These are phyloP conservation scores for Drosophila rellima DNA, from an alignment of 2,888 invertebrate genomes.

Conservation along the genomic window DNA sequence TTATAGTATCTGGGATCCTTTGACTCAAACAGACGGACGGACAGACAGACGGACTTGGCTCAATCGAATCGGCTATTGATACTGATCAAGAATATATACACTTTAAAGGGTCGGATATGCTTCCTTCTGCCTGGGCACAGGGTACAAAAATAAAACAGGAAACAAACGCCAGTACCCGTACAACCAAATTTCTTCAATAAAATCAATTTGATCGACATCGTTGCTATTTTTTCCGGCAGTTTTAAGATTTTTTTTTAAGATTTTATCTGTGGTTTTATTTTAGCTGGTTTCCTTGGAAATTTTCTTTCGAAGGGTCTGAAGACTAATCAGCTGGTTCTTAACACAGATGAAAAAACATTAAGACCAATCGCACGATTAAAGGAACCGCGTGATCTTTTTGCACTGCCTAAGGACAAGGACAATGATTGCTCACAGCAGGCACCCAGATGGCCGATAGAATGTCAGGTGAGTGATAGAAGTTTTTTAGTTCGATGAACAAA, in stretches of 20 bases:
- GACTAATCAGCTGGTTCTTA: slow-evolving; percentile 90
- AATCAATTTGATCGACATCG: background rate
- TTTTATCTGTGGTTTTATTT: slow-evolving; percentile 7
- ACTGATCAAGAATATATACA: too few relatives aligned
- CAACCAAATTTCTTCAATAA: too few relatives aligned
- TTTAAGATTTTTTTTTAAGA: background rate
- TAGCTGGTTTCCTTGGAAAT: slow-evolving; percentile 84
- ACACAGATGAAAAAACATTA: slow-evolving; percentile 89
- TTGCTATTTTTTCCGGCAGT: background rate
- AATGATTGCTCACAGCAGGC: slow-evolving; percentile 91
- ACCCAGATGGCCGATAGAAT: slow-evolving; percentile 95
- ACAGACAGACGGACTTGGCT: too few relatives aligned
- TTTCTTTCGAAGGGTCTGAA: slow-evolving; percentile 87
- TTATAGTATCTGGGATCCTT: too few relatives aligned
- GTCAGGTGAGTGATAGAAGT: slow-evolving; percentile 89
- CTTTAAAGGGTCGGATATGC: too few relatives aligned
- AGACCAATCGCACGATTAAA: slow-evolving; percentile 89
- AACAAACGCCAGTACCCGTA: too few relatives aligned
- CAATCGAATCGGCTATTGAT: too few relatives aligned
- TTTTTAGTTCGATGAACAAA: background rate
- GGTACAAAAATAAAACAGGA: too few relatives aligned
- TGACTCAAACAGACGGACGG: too few relatives aligned
- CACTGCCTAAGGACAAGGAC: slow-evolving; percentile 88
- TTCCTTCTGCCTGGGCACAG: too few relatives aligned
- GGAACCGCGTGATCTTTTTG: slow-evolving; percentile 91